phyloP scores from a whole-genome alignment of 2,113 vertebrate genomes.

The Cryptotis parvus region DNA sequence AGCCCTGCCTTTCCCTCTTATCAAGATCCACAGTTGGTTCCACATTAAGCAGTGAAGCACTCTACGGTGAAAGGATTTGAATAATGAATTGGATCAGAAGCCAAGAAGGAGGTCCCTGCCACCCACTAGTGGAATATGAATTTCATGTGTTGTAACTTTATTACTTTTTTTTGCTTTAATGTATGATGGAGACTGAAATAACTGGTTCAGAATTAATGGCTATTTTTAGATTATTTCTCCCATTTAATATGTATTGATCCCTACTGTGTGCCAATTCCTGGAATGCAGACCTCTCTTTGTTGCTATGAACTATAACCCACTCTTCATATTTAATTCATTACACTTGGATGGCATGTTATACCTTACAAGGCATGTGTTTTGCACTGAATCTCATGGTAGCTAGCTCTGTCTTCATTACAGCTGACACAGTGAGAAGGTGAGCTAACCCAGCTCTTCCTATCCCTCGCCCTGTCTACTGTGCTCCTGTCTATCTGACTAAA shows the following conservation, averaged over 20 bases:
- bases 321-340: neutral
- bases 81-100: slow-evolving; percentile 73
- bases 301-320: neutral
- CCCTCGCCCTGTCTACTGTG: neutral
- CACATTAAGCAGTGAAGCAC: slow-evolving; percentile 1
- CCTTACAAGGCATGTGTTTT: neutral
- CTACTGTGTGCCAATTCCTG: neutral
- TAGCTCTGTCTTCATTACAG: neutral
- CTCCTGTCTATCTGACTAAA: neutral
- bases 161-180: slow-evolving; percentile 66
- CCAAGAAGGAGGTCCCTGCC: slow-evolving; percentile 57
- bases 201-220: neutral
- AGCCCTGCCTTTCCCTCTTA: slow-evolving; percentile 68
- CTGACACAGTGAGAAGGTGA: neutral
- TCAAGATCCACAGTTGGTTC: slow-evolving; percentile 71
- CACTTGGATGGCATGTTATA: neutral
- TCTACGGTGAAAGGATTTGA: slow-evolving; percentile 58
- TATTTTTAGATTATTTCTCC: slow-evolving; percentile 1
- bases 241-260: slow-evolving; percentile 18
- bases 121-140: slow-evolving; percentile 60
- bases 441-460: neutral
- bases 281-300: neutral
- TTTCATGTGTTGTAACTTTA: slow-evolving; percentile 64
- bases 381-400: neutral
- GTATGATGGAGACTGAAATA: slow-evolving; percentile 37